Evolutionary conservation across 2,888 invertebrate species (phyloP).

Genomic region (Lasioglossum figueresi): DNA sequence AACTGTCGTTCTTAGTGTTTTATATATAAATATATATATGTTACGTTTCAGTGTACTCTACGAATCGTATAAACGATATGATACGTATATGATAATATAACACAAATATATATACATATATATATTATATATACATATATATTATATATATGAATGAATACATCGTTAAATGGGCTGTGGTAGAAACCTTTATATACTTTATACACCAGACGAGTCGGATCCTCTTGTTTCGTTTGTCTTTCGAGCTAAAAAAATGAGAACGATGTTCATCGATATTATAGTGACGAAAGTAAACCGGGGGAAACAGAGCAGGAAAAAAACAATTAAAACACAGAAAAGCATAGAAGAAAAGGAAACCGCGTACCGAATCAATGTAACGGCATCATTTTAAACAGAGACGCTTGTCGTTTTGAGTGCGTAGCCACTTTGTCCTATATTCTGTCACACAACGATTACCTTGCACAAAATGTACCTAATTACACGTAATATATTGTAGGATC

Average conservation of each 20-base stretch:
- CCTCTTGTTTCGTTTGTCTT: constrained; percentile 62
- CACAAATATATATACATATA: constrained; percentile 61
- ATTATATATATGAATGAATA: constrained; percentile 68
- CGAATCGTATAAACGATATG: constrained; percentile 67
- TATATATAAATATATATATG: constrained; percentile 64
- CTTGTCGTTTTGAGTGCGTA: constrained; percentile 62
- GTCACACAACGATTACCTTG: constrained; percentile 80
- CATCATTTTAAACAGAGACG: constrained; percentile 54
- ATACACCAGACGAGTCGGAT: constrained; percentile 64
- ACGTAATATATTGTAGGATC: constrained; percentile 74
- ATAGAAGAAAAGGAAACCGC: constrained; percentile 7
- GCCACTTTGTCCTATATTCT: constrained; percentile 70
- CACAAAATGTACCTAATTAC: constrained; percentile 81
- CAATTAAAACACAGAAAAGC: constrained; percentile 5
- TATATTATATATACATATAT: constrained; percentile 64
- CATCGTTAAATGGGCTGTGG: constrained; percentile 83
- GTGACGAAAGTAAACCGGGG: neutral
- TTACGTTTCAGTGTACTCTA: constrained; percentile 66
- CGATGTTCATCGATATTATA: constrained; percentile 30
- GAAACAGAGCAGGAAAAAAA: constrained; percentile 13
- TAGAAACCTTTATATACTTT: constrained; percentile 80
- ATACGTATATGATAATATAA: constrained; percentile 67
- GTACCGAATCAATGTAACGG: constrained; percentile 13
- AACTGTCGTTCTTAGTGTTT: constrained; percentile 63
- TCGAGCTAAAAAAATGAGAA: constrained; percentile 42